phyloP scores from a whole-genome alignment of 1,140 invertebrate species.

The Gryllus bimaculatus region DNA sequence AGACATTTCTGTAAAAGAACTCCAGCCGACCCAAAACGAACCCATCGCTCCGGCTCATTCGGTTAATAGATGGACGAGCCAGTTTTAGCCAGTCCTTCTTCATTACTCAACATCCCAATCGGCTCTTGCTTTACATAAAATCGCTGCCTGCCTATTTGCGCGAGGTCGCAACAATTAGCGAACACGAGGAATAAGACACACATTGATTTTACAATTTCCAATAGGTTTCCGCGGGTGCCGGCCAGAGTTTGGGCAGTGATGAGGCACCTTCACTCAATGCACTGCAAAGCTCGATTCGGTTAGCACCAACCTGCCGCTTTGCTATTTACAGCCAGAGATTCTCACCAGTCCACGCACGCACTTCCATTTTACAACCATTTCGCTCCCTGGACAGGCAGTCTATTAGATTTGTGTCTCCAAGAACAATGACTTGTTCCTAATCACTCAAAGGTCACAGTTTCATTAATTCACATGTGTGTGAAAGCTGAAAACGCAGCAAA shows the following conservation, averaged over 20 bases:
- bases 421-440: no score
- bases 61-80: conserved; percentile 53
- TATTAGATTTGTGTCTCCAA: background rate
- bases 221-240: conserved; percentile 46
- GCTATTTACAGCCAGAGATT: conserved; percentile 61
- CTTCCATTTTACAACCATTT: conserved; percentile 52
- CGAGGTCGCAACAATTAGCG: conserved; percentile 77
- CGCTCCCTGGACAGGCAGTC: background rate
- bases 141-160: conserved; percentile 65
- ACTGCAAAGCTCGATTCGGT: conserved; percentile 75
- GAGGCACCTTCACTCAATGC: conserved; percentile 71
- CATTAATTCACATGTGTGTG: no score
- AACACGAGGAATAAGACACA: conserved; percentile 54
- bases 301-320: conserved; percentile 61
- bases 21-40: conserved; percentile 82
- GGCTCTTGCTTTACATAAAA: conserved; percentile 68
- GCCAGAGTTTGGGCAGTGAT: no score
- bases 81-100: conserved; percentile 51
- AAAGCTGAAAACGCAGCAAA: no score
- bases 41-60: conserved; percentile 68
- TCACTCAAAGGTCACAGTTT: no score
- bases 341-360: conserved; percentile 81
- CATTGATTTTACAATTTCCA: conserved; percentile 37
- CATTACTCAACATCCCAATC: conserved; percentile 69
- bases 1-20: no score